Conservation (phyloP, 1,140 invertebrate species). For the Venturia canescens region DNA sequence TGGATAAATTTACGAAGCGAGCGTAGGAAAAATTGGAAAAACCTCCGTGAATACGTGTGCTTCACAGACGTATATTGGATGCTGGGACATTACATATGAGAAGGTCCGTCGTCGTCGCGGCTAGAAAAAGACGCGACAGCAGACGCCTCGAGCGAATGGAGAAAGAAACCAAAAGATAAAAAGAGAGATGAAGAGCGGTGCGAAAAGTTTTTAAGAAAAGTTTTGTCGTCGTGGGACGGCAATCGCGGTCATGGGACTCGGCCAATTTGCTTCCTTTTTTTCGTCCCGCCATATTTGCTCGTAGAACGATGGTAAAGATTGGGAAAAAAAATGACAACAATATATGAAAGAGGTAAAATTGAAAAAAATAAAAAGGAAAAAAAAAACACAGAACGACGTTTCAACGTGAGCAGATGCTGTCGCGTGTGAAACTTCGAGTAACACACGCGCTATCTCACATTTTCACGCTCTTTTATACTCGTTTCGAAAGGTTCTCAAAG, state of each 20-base stretch:
- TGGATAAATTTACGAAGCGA: background rate
- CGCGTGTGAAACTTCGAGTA: slow-evolving; percentile 43
- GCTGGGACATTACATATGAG: background rate
- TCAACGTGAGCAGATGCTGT: slow-evolving; percentile 38
- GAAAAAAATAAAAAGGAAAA: slow-evolving; percentile 18
- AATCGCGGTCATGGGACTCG: slow-evolving; percentile 25
- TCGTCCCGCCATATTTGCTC: background rate
- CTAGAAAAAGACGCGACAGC: slow-evolving; percentile 18
- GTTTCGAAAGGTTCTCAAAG: background rate
- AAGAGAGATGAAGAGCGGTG: background rate
- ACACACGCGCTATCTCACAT: slow-evolving; percentile 35
- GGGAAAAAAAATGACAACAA: slow-evolving; percentile 14
- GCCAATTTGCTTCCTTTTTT: slow-evolving; percentile 37
- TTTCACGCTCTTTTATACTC: slow-evolving; percentile 42
- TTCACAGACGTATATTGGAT: background rate
- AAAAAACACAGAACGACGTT: background rate
- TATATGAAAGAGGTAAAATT: slow-evolving; percentile 12
- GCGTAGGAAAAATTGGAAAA: background rate
- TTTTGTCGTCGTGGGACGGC: background rate
- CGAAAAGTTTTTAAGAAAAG: background rate
- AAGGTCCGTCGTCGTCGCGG: background rate
- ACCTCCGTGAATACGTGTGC: background rate
- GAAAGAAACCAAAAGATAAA: background rate
- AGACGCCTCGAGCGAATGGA: background rate
- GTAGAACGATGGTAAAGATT: background rate